phyloP scores from a whole-genome alignment of 2,888 invertebrate species.

The Amblyteles armatorius region DNA sequence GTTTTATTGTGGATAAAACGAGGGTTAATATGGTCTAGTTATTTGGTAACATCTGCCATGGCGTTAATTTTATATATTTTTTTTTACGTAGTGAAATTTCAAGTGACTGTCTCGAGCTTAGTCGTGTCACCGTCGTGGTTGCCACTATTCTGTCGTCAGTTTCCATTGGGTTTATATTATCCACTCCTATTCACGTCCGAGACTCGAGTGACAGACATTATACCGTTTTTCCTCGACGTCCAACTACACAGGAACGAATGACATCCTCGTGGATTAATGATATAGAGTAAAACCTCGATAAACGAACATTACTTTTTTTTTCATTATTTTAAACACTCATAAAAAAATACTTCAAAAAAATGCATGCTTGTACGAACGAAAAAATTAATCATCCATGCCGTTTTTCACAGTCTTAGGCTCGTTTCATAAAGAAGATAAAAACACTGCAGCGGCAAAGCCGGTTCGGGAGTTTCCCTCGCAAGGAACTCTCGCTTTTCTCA shows the following conservation, averaged over 20 bases:
- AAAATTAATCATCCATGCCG: no score
- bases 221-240: not conserved
- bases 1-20: not conserved
- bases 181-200: not conserved
- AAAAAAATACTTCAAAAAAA: no score
- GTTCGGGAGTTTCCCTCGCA: no score
- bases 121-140: not conserved
- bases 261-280: constrained; percentile 57
- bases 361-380: no score
- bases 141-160: not conserved
- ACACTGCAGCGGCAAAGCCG: no score
- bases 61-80: not conserved
- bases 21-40: not conserved
- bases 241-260: not conserved
- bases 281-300: not conserved
- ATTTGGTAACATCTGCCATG: not conserved
- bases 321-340: no score
- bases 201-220: constrained; percentile 7
- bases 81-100: not conserved
- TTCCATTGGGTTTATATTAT: not conserved
- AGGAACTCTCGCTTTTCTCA: no score
- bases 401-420: no score
- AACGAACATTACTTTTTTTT: no score
- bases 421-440: no score
- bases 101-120: not conserved